These are phyloP conservation scores for Prunella himalayana DNA, from an alignment of 2,113 vertebrate species.

Conservation along the genomic window DNA sequence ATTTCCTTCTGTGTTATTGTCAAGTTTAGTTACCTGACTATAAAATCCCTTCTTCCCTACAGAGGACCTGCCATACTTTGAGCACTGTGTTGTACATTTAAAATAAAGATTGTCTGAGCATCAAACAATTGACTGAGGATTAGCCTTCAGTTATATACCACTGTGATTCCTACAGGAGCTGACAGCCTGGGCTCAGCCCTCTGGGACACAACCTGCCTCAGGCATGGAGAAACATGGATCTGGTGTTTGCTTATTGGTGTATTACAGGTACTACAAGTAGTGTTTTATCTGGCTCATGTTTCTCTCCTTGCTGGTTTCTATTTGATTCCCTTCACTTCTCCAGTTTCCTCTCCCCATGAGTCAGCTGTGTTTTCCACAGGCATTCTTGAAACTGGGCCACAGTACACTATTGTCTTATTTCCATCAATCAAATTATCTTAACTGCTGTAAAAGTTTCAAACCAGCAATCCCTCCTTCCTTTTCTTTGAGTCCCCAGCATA, in stretches of 20 bases:
- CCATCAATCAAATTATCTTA: not conserved
- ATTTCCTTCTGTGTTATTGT: not conserved
- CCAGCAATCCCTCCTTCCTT: not conserved
- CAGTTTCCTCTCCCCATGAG: not conserved
- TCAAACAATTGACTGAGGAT: not conserved
- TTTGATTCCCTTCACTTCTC: not conserved
- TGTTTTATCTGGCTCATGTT: not conserved
- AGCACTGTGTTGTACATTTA: not conserved
- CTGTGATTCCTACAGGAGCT: not conserved
- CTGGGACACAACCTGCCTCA: not conserved
- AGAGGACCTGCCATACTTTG: not conserved
- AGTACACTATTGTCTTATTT: not conserved
- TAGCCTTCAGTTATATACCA: not conserved
- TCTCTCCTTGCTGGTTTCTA: not conserved
- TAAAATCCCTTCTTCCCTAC: not conserved
- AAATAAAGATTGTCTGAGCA: not conserved
- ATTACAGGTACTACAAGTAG: not conserved
- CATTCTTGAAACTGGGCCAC: not conserved
- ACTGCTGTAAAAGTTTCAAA: not conserved
- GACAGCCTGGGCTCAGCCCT: not conserved
- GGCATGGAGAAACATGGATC: not conserved
- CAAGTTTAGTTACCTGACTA: not conserved
- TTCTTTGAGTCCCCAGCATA: too few species aligned
- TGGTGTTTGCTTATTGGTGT: not conserved
- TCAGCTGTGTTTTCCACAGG: not conserved